Evolutionary conservation across 2,113 vertebrate genomes (phyloP).

Genomic region (Phylloscopus trochiloides): DNA sequence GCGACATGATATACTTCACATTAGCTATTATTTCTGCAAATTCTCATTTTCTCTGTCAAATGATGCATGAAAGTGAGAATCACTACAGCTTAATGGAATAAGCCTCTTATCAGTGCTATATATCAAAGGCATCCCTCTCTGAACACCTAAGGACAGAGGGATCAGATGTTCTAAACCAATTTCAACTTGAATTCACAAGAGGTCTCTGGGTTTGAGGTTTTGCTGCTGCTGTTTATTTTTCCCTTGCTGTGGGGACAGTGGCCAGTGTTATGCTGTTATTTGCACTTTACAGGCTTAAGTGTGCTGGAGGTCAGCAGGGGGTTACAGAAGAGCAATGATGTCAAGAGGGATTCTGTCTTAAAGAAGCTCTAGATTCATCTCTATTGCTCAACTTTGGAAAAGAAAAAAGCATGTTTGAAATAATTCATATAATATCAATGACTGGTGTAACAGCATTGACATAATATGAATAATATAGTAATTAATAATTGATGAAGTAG

Average conservation of each 20-base stretch:
- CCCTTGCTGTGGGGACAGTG: background rate
- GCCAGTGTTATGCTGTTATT: background rate
- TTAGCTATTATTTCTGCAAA: constrained; percentile 63
- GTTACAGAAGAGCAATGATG: background rate
- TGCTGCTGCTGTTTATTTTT: background rate
- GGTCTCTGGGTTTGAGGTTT: background rate
- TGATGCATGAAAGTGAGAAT: constrained; percentile 60
- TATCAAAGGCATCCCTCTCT: constrained; percentile 36
- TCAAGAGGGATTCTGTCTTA: background rate
- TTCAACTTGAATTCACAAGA: background rate
- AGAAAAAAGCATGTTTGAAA: background rate
- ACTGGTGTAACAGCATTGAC: accelerated
- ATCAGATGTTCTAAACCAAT: background rate
- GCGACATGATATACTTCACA: constrained; percentile 36
- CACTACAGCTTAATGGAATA: constrained; percentile 53
- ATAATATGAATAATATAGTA: background rate
- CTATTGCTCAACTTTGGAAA: background rate
- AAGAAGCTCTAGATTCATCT: background rate
- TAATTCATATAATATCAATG: background rate
- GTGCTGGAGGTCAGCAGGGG: background rate
- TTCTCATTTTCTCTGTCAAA: constrained; percentile 70
- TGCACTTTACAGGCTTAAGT: background rate
- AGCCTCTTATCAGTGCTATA: constrained; percentile 14
- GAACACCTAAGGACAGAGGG: constrained; percentile 48
- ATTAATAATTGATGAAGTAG: background rate